These are phyloP conservation scores for Onchidella celtica DNA, from an alignment of 2,888 invertebrate species.

Conservation along the genomic window DNA sequence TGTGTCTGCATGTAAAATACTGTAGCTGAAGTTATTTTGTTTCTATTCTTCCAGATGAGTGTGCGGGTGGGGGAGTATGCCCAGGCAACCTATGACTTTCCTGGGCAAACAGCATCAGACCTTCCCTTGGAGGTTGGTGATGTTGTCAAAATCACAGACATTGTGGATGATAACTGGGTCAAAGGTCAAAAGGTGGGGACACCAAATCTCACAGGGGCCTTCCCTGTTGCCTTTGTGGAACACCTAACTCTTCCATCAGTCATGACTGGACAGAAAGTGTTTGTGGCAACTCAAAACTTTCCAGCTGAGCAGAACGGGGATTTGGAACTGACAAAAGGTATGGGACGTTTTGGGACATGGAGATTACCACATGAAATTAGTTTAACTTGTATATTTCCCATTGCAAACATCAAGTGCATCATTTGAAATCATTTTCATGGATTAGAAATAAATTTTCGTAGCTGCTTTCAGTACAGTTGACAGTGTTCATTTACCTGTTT, in stretches of 20 bases:
- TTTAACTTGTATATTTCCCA: too few relatives aligned
- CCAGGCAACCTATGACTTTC: slow-evolving; percentile 73
- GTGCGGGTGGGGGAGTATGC: slow-evolving; percentile 70
- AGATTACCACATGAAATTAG: too few relatives aligned
- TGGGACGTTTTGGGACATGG: background rate
- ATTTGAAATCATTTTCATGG: too few relatives aligned
- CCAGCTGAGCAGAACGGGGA: slow-evolving; percentile 72
- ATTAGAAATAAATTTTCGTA: too few relatives aligned
- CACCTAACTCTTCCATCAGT: slow-evolving; percentile 64
- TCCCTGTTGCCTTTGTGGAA: slow-evolving; percentile 75
- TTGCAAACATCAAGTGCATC: too few relatives aligned
- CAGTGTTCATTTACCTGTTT: too few relatives aligned
- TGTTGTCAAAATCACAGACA: slow-evolving; percentile 67
- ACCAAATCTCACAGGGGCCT: slow-evolving; percentile 66
- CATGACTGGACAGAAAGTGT: slow-evolving; percentile 69
- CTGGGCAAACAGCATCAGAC: slow-evolving; percentile 70
- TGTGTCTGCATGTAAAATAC: too few relatives aligned
- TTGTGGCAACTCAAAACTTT: slow-evolving; percentile 73
- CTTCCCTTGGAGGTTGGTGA: slow-evolving; percentile 71
- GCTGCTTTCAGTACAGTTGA: too few relatives aligned
- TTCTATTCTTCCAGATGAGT: slow-evolving; percentile 73
- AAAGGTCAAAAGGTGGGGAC: slow-evolving; percentile 61
- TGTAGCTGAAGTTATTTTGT: too few relatives aligned
- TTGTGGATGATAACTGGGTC: slow-evolving; percentile 76
- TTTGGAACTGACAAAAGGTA: slow-evolving; percentile 75